Base-by-base conservation (phyloP, 2,888 invertebrate genomes). In the Acanthosoma haemorrhoidale region DNA sequence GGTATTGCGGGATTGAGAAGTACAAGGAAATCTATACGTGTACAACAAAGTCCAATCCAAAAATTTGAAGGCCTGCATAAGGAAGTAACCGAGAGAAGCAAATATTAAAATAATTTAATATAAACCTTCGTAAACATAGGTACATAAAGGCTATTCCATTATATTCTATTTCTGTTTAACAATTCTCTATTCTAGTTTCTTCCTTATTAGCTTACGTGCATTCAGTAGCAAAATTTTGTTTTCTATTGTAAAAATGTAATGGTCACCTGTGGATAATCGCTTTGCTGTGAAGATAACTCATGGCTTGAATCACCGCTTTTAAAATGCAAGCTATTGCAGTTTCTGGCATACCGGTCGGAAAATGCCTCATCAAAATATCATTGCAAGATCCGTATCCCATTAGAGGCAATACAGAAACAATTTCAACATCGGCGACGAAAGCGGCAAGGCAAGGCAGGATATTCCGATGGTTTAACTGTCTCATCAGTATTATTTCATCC, bases 351-450 rank as follows among this genome's bases (percentile, higher is more conserved):
- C 95, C 94, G 75, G 84, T 83, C 69, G 80, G 84, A 79, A 92
- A 95, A 81, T 90, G 89, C 6, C 82, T 80, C 75, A 87, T 86
- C 6, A 94, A 83, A 74, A 94, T 84, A 78, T 92, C 90, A 71
- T 88, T 84, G 77, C 92, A 91, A 0, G 94, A 94, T 3, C 94
- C 91, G 78, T 88, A 91, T 29, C 87, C 88, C 90, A 93, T 91
- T 9, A 92, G 82, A 0, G 94, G 94, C 75, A 89, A 88, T 15
- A 94, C 86, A 5, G 91, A 85, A 80, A 88, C 91, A 34, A 95
- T 82, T 78, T 92, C 89, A 43, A 85, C 85, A n/a, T 87, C 88
- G 70, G 85, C 84, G 1, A 93, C 89, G 80, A 94, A 94, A 3
- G 90, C 86, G 34, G 88, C 87, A 74, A 88, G 81, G 78, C 89